These are phyloP conservation scores for Caracal caracal DNA, from an alignment of 2,113 vertebrate genomes.

Conservation along the genomic window DNA sequence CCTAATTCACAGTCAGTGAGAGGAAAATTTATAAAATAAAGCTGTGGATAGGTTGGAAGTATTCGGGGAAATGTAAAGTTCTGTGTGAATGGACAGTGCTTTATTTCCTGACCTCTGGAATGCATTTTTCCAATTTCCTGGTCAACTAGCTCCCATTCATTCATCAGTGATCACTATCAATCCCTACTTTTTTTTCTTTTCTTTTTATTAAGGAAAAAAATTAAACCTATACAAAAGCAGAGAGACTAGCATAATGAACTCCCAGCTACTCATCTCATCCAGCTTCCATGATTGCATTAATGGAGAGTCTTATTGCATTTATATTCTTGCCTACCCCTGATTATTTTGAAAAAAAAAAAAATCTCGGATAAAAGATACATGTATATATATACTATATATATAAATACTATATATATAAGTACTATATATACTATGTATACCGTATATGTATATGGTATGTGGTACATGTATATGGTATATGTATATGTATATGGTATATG, in stretches of 20 bases:
- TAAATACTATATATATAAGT: neutral
- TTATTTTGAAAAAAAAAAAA: neutral
- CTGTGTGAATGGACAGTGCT: neutral
- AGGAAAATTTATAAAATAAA: neutral
- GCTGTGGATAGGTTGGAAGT: rapidly evolving
- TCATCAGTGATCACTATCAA: neutral
- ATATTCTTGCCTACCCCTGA: neutral
- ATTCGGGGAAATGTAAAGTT: neutral
- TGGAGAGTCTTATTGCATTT: neutral
- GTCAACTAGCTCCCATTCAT: neutral
- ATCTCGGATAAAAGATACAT: neutral
- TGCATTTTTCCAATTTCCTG: neutral
- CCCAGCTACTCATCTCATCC: neutral
- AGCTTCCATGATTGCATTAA: neutral
- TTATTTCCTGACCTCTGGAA: neutral
- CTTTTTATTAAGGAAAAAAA: neutral
- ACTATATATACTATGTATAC: too few relatives aligned
- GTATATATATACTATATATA: neutral
- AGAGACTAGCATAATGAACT: neutral
- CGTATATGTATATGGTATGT: too few relatives aligned
- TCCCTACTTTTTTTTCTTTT: neutral
- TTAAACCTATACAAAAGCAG: neutral
- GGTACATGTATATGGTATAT: too few relatives aligned
- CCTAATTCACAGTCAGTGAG: neutral
- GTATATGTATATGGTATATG: too few relatives aligned